Base-by-base conservation (phyloP, 64 coral and sea anemone species). In the Porites australiensis region DNA sequence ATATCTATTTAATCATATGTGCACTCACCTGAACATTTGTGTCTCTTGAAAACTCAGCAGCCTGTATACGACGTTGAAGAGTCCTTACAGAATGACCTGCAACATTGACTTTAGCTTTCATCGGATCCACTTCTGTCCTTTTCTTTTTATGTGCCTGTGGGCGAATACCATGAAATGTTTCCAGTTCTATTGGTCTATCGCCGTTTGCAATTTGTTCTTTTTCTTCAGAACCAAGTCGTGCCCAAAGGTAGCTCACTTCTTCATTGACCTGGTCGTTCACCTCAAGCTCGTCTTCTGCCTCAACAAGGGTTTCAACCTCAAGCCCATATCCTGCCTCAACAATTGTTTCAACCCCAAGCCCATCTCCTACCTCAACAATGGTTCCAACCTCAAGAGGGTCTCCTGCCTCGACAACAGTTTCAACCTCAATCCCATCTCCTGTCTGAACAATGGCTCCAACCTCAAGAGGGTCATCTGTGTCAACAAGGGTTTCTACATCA, bases 201-300 rank as follows among this genome's bases (percentile, higher is more conserved):
- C 73, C 73, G 13, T 37, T 22, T 43, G 8, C 73, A 76, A 76
- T 19, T 50, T 76, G 73, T 22, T 76, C 7, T 19, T 49, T 76
- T 43, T 76, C 47, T 18, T 76, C 8, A 9, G 11, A n/a, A 50
- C 73, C 27, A 6, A 49, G 73, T 22, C 14, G 73, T 76, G 73
- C 71, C 73, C 73, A 76, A 8, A 76, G 73, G 27, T 43, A 76
- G 43, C 73, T 76, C 27, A 76, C 43, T 15, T 76, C 45, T 76
- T 50, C 52, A 54, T 54, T 54, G 52, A 54, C 52, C 52, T 54
- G 52, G 52, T 54, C 52, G 4, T 54, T 54, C 52, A 76, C 73
- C 50, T 49, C 5, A 0, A 50, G 44, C 18, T 12, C 13, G 27
- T 75, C 12, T 76, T 50, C 16, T 16, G 21, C 48, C 27, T 16